These are phyloP conservation scores for Tauraco erythrolophus DNA, from an alignment of 2,113 vertebrate genomes.

Conservation along the genomic window DNA sequence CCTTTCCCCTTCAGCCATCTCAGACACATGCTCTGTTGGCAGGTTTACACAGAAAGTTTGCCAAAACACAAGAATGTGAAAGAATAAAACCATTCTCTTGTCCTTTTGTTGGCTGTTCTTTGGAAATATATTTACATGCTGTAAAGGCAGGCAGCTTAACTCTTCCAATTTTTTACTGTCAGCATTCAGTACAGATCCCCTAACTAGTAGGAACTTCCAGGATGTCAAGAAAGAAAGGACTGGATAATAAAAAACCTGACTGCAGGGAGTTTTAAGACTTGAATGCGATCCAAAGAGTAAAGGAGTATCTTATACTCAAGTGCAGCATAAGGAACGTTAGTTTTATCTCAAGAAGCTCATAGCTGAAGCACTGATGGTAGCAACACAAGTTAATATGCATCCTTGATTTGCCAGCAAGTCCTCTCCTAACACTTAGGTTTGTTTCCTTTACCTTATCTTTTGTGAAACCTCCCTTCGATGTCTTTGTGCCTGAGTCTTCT, in stretches of 20 bases:
- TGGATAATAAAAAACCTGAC: background rate
- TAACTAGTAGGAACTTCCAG: background rate
- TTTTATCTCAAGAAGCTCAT: background rate
- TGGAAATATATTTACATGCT: background rate
- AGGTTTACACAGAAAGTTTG: background rate
- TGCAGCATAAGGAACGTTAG: background rate
- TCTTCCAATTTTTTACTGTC: background rate
- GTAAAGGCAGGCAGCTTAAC: background rate
- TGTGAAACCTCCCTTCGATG: conserved; percentile 81
- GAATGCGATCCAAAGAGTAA: background rate
- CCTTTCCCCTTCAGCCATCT: background rate
- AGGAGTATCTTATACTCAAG: background rate
- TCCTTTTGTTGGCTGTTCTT: background rate
- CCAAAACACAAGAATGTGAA: background rate
- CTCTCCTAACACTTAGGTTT: background rate
- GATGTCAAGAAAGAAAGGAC: background rate
- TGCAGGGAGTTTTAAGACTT: background rate
- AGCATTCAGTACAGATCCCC: background rate
- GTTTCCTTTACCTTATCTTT: conserved; percentile 84
- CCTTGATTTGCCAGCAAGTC: background rate
- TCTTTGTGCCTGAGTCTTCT: conserved; percentile 70
- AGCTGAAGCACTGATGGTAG: background rate
- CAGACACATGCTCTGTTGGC: background rate
- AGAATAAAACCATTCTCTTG: background rate
- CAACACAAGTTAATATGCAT: background rate